Conservation (phyloP, 2,113 vertebrate genomes). For the Thinocorus orbignyianus region DNA sequence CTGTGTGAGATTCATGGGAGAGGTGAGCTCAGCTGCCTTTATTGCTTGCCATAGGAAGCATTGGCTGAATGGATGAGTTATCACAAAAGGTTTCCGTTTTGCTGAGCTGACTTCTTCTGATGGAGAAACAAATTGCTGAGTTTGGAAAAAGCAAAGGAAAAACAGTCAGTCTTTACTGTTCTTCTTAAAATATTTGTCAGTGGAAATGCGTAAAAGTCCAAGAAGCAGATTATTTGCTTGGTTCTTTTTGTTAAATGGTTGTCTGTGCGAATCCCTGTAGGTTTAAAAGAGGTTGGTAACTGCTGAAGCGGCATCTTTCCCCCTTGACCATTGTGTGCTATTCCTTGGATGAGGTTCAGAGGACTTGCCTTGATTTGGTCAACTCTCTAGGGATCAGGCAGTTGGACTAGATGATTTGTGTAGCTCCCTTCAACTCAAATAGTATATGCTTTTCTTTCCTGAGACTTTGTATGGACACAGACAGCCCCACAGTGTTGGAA, state of each 20-base stretch:
- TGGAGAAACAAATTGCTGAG: not conserved
- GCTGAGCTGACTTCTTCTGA: not conserved
- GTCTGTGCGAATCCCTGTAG: not conserved
- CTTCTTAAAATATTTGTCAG: slow-evolving; percentile 2
- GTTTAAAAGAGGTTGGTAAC: not conserved
- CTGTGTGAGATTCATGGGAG: not conserved
- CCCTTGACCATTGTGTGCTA: not conserved
- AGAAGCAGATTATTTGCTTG: not conserved
- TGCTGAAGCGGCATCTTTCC: rapidly evolving
- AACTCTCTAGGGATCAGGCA: not conserved
- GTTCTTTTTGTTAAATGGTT: not conserved
- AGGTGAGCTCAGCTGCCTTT: not conserved
- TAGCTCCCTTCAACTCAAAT: not conserved
- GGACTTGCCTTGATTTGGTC: not conserved
- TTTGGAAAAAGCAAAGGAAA: not conserved
- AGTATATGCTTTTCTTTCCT: not conserved
- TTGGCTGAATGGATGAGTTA: not conserved
- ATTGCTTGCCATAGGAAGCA: not conserved
- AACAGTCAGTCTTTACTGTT: not conserved
- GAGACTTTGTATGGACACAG: not conserved
- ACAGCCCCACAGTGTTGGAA: rapidly evolving
- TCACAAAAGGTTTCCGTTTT: not conserved
- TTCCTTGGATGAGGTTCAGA: not conserved
- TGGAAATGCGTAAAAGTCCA: not conserved
- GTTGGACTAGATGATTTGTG: not conserved